These are phyloP conservation scores for Hippocampus comes DNA, from an alignment of 2,113 vertebrate species.

Conservation along the genomic window DNA sequence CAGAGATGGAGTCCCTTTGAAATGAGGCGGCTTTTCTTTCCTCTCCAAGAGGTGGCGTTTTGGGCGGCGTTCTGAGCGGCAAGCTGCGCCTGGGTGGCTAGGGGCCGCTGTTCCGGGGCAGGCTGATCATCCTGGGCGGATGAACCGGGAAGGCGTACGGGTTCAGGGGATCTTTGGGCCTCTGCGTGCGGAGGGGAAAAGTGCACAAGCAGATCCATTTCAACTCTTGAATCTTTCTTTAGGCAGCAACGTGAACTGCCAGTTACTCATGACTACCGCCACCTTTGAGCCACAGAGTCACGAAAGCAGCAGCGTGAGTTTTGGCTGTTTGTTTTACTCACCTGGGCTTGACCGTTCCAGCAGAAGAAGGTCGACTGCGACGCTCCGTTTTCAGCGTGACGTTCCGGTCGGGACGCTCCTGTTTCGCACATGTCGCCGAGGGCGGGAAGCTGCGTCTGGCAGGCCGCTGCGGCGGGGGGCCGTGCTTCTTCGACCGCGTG, in stretches of 20 bases:
- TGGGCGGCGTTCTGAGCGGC: too few relatives aligned
- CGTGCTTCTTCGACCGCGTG: background rate
- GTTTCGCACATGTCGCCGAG: background rate
- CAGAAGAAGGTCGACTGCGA: constrained; percentile 18
- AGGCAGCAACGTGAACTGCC: too few relatives aligned
- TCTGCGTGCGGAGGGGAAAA: constrained; percentile 19
- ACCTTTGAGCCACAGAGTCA: background rate
- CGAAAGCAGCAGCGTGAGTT: background rate
- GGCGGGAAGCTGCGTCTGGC: background rate
- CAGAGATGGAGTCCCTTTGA: background rate
- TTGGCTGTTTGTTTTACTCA: background rate
- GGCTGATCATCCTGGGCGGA: constrained; percentile 6
- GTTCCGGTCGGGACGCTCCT: background rate
- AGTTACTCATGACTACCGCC: background rate
- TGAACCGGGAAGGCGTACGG: constrained; percentile 9
- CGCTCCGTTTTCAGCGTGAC: background rate
- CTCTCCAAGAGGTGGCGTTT: background rate
- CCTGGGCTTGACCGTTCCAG: constrained; percentile 27
- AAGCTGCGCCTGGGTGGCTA: background rate
- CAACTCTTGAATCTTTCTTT: background rate
- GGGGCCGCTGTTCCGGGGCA: constrained; percentile 3
- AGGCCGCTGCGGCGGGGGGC: background rate
- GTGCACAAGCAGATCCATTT: background rate
- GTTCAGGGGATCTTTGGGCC: constrained; percentile 24
- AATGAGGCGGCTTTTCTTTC: background rate